These are phyloP conservation scores for Takifugu bimaculatus DNA, from an alignment of 2,113 vertebrate species.

Conservation along the genomic window DNA sequence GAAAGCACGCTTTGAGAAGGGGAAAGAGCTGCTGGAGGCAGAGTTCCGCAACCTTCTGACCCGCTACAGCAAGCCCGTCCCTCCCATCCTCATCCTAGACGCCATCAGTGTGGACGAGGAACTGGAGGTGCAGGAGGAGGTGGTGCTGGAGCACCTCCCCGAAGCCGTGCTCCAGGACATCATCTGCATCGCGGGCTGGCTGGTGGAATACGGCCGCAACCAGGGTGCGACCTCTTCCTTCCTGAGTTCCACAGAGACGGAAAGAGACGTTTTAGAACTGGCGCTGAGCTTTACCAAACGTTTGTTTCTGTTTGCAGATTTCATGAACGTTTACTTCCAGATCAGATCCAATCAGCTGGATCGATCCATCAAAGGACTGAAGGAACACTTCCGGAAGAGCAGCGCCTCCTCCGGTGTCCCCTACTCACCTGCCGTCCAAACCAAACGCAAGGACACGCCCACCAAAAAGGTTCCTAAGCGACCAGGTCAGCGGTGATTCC, in stretches of 20 bases:
- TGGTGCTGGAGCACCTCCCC: constrained; percentile 87
- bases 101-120: constrained; percentile 87
- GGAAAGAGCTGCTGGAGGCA: constrained; percentile 91
- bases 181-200: constrained; percentile 91
- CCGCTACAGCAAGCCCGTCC: constrained; percentile 89
- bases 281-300: too few relatives aligned
- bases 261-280: too few relatives aligned
- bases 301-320: constrained; percentile 73
- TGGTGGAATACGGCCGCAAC: constrained; percentile 93
- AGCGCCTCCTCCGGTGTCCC: constrained; percentile 85
- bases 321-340: constrained; percentile 99
- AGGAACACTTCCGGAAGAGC: constrained; percentile 95
- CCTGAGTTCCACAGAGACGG: neutral
- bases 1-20: constrained; percentile 95
- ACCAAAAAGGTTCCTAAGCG: constrained; percentile 92
- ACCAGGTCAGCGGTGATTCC: constrained; percentile 78
- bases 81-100: constrained; percentile 92
- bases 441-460: constrained; percentile 96
- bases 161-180: constrained; percentile 86
- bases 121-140: constrained; percentile 86
- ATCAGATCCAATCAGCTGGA: constrained; percentile 94
- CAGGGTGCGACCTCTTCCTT: constrained; percentile 76
- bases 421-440: constrained; percentile 93
- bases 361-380: constrained; percentile 92
- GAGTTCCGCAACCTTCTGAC: constrained; percentile 93